These are phyloP conservation scores for Triops cancriformis DNA, from an alignment of 1,140 invertebrate genomes.

Conservation along the genomic window DNA sequence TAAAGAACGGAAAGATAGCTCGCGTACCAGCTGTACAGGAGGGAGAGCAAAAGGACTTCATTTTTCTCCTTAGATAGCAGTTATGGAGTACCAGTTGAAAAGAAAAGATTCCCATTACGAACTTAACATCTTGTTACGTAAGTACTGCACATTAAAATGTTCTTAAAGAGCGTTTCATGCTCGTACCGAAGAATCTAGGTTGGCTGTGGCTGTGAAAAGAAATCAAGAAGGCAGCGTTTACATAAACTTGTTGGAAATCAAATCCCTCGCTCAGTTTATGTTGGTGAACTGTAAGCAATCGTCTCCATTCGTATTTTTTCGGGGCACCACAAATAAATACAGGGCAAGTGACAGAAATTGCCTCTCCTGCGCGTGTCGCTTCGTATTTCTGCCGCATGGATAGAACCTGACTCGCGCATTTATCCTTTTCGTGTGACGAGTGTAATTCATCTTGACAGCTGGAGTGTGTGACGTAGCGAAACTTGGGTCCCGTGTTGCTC, in stretches of 20 bases:
- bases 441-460: background rate
- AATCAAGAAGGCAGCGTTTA: background rate
- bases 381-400: background rate
- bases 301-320: no score
- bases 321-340: background rate
- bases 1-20: background rate
- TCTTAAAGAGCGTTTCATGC: background rate
- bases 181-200: background rate
- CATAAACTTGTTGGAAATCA: background rate
- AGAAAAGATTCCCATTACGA: constrained; percentile 1
- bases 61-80: background rate
- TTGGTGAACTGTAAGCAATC: no score
- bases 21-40: background rate
- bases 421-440: background rate
- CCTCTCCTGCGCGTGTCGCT: background rate
- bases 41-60: background rate
- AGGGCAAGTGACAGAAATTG: background rate
- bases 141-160: background rate
- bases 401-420: background rate
- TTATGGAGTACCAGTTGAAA: constrained; percentile 14
- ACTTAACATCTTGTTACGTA: background rate
- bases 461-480: background rate
- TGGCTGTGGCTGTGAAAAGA: background rate
- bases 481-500: background rate
- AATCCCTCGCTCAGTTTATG: background rate